Base-by-base conservation (phyloP, 2,113 vertebrate species). In the Gracilinanus agilis region DNA sequence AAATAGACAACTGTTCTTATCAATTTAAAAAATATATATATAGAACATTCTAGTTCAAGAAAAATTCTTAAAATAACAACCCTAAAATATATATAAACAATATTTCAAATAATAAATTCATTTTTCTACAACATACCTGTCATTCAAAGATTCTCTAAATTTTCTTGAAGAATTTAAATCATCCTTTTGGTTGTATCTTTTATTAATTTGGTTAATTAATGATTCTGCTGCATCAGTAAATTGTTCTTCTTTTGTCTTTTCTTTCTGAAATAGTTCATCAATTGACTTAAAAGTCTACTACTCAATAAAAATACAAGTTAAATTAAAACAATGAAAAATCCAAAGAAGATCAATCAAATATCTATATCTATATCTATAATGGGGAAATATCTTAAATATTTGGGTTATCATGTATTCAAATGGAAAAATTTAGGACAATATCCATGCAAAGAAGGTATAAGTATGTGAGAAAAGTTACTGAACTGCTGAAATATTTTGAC, bases 191-290 rank as follows among this genome's bases (percentile, higher is more conserved):
- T 96, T 98, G 1, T 99, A 98, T 90, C 97, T 98, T 89, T 98
- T 98, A 97, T 98, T 98, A 95, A 98, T 98, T 94, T 98, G 98
- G 92, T 44, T 98, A 91, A 98, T 98, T 88, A 99, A 97, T 13
- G 98, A 97, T 93, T 98, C 97, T 92, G 98, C 92, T 97, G 96
- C 90, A 96, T 98, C 97, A 95, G 94, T 93, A 97, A 97, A 95
- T 94, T 53, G 56, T 53, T 95, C 88, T 96, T 96, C 98, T 98
- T 98, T 98, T 96, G 98, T 90, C 53, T 98, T 98, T 93, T 97
- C n/a, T 97, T 97, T 98, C 99, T 99, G 97, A 89, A 98, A 98
- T 0, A 98, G 75, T 94, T 93, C 93, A 58, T 92, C 90, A 97
- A 55, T 95, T 91, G 96, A 10, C 49, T 97, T 96, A 96, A 96